A percentile compares a stretch with the other conserved stretches of the same genome.
Evolutionary conservation across 2,888 invertebrate species (phyloP).

Genomic region (Lochmaea crataegi): DNA sequence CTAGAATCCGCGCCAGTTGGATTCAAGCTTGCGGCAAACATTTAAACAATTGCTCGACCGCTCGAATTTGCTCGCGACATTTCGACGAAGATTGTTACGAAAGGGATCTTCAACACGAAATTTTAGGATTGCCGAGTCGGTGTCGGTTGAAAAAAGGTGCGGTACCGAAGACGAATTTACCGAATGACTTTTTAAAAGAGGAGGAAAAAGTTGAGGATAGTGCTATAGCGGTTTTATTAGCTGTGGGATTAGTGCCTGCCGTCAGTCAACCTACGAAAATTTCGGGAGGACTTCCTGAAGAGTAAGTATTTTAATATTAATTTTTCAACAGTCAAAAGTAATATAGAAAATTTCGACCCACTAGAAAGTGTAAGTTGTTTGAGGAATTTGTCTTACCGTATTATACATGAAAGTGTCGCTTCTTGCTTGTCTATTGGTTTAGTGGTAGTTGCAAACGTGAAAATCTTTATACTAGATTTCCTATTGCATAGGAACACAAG

Average conservation of each 20-base stretch:
- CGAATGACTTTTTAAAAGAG: conserved; percentile 55
- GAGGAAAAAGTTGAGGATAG: conserved; percentile 54
- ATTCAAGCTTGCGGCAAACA: conserved; percentile 68
- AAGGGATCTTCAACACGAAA: conserved; percentile 69
- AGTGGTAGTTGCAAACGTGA: no score
- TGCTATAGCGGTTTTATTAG: conserved; percentile 68
- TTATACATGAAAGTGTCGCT: no score
- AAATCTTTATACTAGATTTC: no score
- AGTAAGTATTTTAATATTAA: conserved; percentile 63
- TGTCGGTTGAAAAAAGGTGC: conserved; percentile 68
- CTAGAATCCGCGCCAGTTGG: conserved; percentile 67
- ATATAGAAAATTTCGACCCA: no score
- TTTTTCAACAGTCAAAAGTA: no score
- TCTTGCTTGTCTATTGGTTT: no score
- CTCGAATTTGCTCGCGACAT: conserved; percentile 69
- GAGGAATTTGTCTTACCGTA: no score
- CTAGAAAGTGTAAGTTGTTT: no score
- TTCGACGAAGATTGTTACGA: conserved; percentile 68
- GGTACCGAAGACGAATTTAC: conserved; percentile 62
- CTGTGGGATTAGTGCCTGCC: conserved; percentile 69
- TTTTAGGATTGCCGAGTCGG: conserved; percentile 68
- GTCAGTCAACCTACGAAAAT: conserved; percentile 44
- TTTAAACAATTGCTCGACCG: conserved; percentile 69
- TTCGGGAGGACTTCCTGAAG: conserved; percentile 62
- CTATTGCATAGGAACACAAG: no score